Percentiles rank a stretch among this genome's conserved stretches.
These are phyloP conservation scores for Ammodytes dubius DNA, from an alignment of 2,113 vertebrate genomes.

Conservation along the genomic window DNA sequence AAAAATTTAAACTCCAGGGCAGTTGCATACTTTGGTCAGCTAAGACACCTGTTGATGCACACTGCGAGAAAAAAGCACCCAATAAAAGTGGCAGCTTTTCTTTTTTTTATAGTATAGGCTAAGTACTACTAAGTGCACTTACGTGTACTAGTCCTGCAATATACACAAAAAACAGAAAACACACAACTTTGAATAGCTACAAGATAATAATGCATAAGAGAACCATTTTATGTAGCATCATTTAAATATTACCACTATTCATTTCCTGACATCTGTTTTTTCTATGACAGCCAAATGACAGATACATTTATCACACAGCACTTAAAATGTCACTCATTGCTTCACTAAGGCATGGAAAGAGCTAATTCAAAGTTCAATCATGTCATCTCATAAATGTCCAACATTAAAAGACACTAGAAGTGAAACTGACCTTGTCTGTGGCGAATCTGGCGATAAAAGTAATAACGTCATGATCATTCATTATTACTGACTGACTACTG, in stretches of 20 bases:
- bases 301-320: slow-evolving; percentile 1
- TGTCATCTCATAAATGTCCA: slow-evolving; percentile 37
- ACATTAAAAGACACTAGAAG: slow-evolving; percentile 22
- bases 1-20: too few species aligned
- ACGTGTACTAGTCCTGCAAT: slow-evolving; percentile 10
- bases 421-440: slow-evolving; percentile 41
- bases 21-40: too few species aligned
- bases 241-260: background rate
- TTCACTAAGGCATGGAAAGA: slow-evolving; percentile 26
- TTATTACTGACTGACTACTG: slow-evolving; percentile 16
- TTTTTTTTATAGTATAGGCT: too few species aligned
- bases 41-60: too few species aligned
- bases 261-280: background rate
- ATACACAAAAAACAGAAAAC: background rate
- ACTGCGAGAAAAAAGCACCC: background rate
- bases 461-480: slow-evolving; percentile 43
- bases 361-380: slow-evolving; percentile 51
- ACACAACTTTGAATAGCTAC: background rate
- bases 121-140: background rate
- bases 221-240: too few species aligned
- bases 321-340: slow-evolving; percentile 40
- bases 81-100: background rate
- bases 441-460: slow-evolving; percentile 43
- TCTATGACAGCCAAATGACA: slow-evolving; percentile 4
- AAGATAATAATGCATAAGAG: background rate